Conservation (phyloP, 2,113 vertebrate species). For the Bufo gargarizans region DNA sequence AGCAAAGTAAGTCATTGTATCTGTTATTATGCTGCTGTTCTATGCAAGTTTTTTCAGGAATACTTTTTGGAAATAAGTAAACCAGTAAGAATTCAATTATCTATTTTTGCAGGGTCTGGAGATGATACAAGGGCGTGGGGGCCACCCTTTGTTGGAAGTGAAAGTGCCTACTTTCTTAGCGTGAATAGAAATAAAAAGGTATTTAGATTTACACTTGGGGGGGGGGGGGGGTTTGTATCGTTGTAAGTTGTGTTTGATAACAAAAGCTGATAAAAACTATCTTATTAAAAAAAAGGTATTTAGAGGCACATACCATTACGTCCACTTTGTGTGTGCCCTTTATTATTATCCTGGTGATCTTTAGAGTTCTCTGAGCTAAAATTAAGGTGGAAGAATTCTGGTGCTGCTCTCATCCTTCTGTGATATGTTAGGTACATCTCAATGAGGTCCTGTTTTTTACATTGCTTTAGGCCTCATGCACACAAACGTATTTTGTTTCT, state of each 20-base stretch:
- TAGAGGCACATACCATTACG: neutral
- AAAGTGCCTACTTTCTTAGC: slow-evolving; percentile 94
- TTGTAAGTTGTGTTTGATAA: too few relatives aligned
- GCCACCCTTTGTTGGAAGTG: slow-evolving; percentile 84
- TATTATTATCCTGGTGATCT: neutral
- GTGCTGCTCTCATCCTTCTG: too few relatives aligned
- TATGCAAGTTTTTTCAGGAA: neutral
- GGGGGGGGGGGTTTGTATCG: too few relatives aligned
- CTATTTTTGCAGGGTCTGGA: slow-evolving; percentile 77
- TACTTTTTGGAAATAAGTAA: neutral
- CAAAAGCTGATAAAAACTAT: too few relatives aligned
- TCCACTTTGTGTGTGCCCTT: neutral
- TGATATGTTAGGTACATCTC: too few relatives aligned
- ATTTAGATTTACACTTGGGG: slow-evolving; percentile 51
- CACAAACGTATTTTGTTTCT: too few relatives aligned
- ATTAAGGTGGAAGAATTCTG: neutral
- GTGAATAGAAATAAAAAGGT: slow-evolving; percentile 97
- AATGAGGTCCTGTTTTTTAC: too few relatives aligned
- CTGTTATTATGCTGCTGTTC: neutral
- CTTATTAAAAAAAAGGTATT: too few relatives aligned
- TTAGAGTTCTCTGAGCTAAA: neutral
- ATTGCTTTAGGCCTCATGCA: too few relatives aligned
- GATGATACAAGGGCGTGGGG: slow-evolving; percentile 95
- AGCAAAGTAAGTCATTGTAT: neutral
- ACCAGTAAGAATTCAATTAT: neutral